phyloP scores from a whole-genome alignment of 2,113 vertebrate species.

The Boleophthalmus pectinirostris region DNA sequence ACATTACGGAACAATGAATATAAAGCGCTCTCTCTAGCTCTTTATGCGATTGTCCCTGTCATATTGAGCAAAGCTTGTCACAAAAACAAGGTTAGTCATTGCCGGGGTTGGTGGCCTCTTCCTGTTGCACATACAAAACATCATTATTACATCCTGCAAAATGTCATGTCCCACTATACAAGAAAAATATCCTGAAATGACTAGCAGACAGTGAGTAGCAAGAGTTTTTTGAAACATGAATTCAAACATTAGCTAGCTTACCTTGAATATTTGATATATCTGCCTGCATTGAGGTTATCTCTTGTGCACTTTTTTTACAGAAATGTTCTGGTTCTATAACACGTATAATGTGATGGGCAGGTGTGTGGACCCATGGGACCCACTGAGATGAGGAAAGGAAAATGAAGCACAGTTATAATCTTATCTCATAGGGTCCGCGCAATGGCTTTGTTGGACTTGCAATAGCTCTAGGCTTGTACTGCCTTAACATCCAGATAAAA shows the following conservation, averaged over 20 bases:
- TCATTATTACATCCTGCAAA: constrained; percentile 61
- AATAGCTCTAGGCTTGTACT: constrained; percentile 9
- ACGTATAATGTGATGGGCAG: constrained; percentile 29
- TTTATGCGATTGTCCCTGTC: constrained; percentile 42
- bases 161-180: constrained; percentile 38
- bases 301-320: constrained; percentile 28
- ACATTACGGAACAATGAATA: constrained; percentile 24
- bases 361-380: constrained; percentile 25
- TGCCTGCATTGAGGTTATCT: constrained; percentile 37
- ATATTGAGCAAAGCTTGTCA: constrained; percentile 56
- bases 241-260: constrained; percentile 34
- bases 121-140: constrained; percentile 45
- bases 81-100: constrained; percentile 59
- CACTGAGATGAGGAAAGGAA: constrained; percentile 22
- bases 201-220: constrained; percentile 16
- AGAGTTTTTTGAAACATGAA: constrained; percentile 17
- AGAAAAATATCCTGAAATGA: constrained; percentile 38
- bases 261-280: constrained; percentile 35
- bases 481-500: neutral
- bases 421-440: constrained; percentile 35
- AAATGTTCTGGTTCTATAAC: constrained; percentile 34
- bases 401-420: constrained; percentile 49
- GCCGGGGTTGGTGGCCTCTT: constrained; percentile 26
- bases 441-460: constrained; percentile 15
- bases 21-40: constrained; percentile 31